Base-by-base conservation (phyloP, 2,888 invertebrate genomes). In the Lydus trimaculatus region DNA sequence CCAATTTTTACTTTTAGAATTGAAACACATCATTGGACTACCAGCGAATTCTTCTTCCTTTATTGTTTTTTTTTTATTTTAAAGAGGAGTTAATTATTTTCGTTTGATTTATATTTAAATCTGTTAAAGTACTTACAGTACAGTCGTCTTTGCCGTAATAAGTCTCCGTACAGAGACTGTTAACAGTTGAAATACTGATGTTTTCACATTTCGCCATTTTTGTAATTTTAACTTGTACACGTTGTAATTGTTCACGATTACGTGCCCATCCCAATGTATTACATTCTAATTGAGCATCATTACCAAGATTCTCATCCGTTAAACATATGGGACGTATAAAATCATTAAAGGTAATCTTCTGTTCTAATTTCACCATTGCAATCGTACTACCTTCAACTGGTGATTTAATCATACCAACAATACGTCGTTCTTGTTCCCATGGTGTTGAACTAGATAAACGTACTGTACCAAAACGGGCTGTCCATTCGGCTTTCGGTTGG, bases 31-130 rank as follows among this genome's bases (percentile, higher is more conserved):
- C 88, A 96, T 91, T 6, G 95, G 93, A 84, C 94, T 94, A 17
- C 96, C 96, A 8, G 95, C 94, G 77, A 93, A 92, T 85, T 95
- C 95, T 86, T 95, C 95, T 85, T 94, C 94, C 94, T 95, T 83
- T 52, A 48, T 60, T 1, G 2, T 36, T 65, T 48, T 9, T 59
- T 59, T 61, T 33, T 39, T 17, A 25, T 61, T 33, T 39, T 17
- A 25, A 8, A n/a, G 20, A 59, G 36, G n/a, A 52, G 43, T 33
- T 23, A 25, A 15, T 43, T 15, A 39, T 3, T 43, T 43, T 17
- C 7, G n/a, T 17, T 17, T 43, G 0, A 36, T 2, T 11, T 2
- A 33, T 15, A 17, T 48, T 17, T n/a, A n/a, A 28, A 28, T 28
- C 4, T 28, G 28, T 28, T 1, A 9, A 39, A 58, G 11, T 67